A percentile compares a stretch with the other conserved stretches of the same genome.
phyloP scores from a whole-genome alignment of 2,888 invertebrate species.

The Diarsia rubi region DNA sequence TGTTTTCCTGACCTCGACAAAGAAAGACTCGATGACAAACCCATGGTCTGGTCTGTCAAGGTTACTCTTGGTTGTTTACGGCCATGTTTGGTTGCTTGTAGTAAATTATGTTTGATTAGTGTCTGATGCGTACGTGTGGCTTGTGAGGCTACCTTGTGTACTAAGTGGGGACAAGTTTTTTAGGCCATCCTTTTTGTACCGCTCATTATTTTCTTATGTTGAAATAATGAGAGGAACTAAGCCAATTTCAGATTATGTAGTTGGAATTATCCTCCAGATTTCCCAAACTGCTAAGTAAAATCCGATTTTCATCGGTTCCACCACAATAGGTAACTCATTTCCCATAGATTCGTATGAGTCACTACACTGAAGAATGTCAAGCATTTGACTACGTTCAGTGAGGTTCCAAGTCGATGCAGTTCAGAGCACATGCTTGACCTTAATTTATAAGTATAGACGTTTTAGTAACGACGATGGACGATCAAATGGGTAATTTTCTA shows the following conservation, averaged over 20 bases:
- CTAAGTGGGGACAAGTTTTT: conserved; percentile 43
- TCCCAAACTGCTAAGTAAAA: conserved; percentile 9
- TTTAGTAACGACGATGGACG: neutral
- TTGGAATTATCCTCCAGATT: neutral
- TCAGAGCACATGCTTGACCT: conserved; percentile 7
- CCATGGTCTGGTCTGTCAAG: conserved; percentile 82
- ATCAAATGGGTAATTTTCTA: neutral
- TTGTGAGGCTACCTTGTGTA: conserved; percentile 49
- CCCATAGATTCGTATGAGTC: conserved; percentile 20
- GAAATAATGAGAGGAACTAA: conserved; percentile 8
- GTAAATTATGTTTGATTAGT: conserved; percentile 68
- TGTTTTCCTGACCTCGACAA: conserved; percentile 85
- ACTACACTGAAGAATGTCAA: conserved; percentile 1
- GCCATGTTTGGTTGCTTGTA: conserved; percentile 65
- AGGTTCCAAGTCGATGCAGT: conserved; percentile 32
- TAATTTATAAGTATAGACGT: neutral
- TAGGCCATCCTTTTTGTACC: neutral
- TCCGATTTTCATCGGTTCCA: neutral
- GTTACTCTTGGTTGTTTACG: conserved; percentile 76
- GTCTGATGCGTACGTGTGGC: conserved; percentile 59
- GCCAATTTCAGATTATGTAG: neutral
- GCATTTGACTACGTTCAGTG: conserved; percentile 3
- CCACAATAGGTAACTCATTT: conserved; percentile 22
- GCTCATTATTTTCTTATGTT: conserved; percentile 26
- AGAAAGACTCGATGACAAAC: conserved; percentile 87